Conservation (phyloP, 2,888 invertebrate genomes). For the Drosophila picticornis region DNA sequence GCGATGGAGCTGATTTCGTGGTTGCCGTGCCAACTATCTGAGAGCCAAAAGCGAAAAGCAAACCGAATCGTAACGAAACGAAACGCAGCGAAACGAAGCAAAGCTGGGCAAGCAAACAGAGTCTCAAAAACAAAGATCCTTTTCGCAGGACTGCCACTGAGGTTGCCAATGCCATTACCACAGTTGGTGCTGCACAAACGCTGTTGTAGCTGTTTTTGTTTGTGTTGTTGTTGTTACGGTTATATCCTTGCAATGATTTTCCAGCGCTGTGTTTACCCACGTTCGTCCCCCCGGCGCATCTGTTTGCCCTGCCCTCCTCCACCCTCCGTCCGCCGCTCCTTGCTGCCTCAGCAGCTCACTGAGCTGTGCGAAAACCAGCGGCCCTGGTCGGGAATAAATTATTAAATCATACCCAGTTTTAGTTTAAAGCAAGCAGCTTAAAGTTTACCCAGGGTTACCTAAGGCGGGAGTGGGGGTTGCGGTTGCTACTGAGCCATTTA, state of each 20-base stretch:
- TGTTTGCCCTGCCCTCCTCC: slow-evolving; percentile 29
- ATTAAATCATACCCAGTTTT: slow-evolving; percentile 73
- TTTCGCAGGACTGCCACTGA: slow-evolving; percentile 52
- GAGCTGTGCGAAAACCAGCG: slow-evolving; percentile 62
- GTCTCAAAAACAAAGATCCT: slow-evolving; percentile 60
- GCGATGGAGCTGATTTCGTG: slow-evolving; percentile 55
- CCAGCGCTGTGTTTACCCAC: slow-evolving; percentile 70
- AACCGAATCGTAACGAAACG: slow-evolving; percentile 20
- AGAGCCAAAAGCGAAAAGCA: slow-evolving; percentile 29
- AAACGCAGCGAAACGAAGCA: slow-evolving; percentile 47
- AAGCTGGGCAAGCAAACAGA: slow-evolving; percentile 61
- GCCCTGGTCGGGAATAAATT: slow-evolving; percentile 75
- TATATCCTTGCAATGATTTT: slow-evolving; percentile 76
- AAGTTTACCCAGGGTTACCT: slow-evolving; percentile 33
- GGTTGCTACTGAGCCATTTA: slow-evolving; percentile 56
- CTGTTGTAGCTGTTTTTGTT: slow-evolving; percentile 32
- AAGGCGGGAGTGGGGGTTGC: background rate
- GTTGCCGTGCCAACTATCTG: slow-evolving; percentile 63
- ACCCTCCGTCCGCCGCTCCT: slow-evolving; percentile 1
- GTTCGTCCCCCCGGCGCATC: slow-evolving; percentile 37
- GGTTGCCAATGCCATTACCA: slow-evolving; percentile 70
- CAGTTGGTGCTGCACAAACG: slow-evolving; percentile 44
- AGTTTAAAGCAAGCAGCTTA: slow-evolving; percentile 59
- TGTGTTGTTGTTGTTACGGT: slow-evolving; percentile 47
- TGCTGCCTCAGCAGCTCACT: slow-evolving; percentile 52